Conservation (phyloP, 1,140 invertebrate genomes). For the Caerostris extrusa region DNA sequence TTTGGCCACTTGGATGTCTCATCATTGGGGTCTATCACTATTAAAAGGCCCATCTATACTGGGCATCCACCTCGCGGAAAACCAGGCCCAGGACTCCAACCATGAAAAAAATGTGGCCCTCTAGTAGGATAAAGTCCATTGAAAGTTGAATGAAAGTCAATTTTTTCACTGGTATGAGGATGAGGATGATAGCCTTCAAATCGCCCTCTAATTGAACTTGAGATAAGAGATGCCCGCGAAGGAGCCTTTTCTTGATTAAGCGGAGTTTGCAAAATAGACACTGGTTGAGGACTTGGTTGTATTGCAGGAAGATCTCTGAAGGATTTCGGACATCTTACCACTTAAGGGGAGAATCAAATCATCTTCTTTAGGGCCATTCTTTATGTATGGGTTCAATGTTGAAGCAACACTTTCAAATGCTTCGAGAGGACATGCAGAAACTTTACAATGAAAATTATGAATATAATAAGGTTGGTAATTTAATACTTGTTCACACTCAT, state of each 20-base stretch:
- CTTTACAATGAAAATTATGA: constrained; percentile 78
- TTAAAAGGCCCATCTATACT: background rate
- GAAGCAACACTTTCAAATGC: background rate
- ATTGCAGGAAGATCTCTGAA: constrained; percentile 88
- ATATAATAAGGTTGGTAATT: constrained; percentile 80
- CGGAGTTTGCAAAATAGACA: constrained; percentile 78
- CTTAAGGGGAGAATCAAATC: constrained; percentile 81
- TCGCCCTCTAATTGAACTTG: background rate
- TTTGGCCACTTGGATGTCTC: constrained; percentile 30
- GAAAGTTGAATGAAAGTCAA: background rate
- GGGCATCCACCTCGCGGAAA: background rate
- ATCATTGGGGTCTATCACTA: background rate
- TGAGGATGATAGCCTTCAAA: background rate
- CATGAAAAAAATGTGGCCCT: too few relatives aligned
- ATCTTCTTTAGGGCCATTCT: constrained; percentile 40
- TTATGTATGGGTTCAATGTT: background rate
- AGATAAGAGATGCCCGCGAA: constrained; percentile 14
- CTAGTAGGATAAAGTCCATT: background rate
- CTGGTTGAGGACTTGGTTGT: constrained; percentile 88
- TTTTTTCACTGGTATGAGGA: background rate
- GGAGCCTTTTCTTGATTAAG: background rate
- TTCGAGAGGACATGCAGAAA: constrained; percentile 18
- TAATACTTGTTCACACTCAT: constrained; percentile 87
- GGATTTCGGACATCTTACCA: constrained; percentile 87
- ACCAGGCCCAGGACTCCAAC: too few relatives aligned